Evolutionary conservation across 2,797 vertebrate species (phyloP), one percentile per base, ranked within the genome.

Genomic region (Echiichthys vipera): DNA sequence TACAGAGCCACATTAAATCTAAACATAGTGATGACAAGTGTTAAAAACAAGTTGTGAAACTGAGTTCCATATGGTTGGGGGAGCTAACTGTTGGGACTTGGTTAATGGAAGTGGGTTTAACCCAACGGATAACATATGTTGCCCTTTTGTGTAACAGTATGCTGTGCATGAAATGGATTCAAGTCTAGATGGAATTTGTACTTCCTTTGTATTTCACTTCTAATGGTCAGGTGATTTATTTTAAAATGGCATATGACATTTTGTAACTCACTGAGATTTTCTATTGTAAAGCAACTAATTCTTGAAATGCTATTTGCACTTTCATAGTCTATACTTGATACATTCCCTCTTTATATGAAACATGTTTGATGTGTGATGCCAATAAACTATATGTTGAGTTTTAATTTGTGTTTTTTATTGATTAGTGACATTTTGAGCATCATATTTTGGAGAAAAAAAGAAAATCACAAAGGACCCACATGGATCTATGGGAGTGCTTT

Each of bases 251-350:
- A 93, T 95, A 92, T 94, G 94, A 94, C 95, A 96, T 98, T 98
- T 99, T 97, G 95, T 93, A 97, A 97, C 95, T 92, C 94, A 92
- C 92, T 96, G 94, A 95, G 86, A 95, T 97, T 98, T 97, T 99
- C 95, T 98, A 98, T 97, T 97, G 95, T 97, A 95, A 96, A 94
- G 91, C 95, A 95, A 95, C 96, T 96, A 97, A 98, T 98, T 94
- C 96, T 97, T 97, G 96, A 97, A 96, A 96, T 97, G 96, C 96
- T 97, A 95, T 98, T 99, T 99, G 98, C 97, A 99, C 98, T 99
- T 98, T 98, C 96, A 96, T 99, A 98, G 96, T 97, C 95, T 98
- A 97, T 98, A 99, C 97, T 99, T 99, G 97, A 98, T 99, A 98
- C 97, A 99, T 99, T 99, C 98, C 98, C 96, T 96, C 94, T 99